A percentile compares a stretch with the other conserved stretches of the same genome.
Evolutionary conservation across 2,113 vertebrate species (phyloP).

Genomic region (Gymnobelideus leadbeateri): DNA sequence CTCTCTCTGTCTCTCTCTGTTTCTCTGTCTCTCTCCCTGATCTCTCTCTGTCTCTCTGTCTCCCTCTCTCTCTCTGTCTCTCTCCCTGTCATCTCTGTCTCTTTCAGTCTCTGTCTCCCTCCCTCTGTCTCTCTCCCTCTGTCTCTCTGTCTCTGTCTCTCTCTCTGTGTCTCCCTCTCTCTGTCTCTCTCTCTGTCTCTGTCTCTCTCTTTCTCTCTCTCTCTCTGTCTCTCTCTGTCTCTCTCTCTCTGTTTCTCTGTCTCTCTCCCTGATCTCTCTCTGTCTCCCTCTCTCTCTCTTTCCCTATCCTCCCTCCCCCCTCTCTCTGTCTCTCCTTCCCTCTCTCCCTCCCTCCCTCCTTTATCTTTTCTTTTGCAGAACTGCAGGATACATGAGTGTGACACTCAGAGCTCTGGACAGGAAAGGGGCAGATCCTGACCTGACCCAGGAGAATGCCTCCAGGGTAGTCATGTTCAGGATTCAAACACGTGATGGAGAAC

Average conservation of each 20-base stretch:
- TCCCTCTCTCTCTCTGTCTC: background rate
- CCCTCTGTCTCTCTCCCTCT: background rate
- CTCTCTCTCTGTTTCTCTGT: no score
- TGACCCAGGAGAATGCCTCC: conserved; percentile 69
- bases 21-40: no score
- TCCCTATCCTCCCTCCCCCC: no score
- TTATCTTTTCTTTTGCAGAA: background rate
- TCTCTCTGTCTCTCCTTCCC: background rate
- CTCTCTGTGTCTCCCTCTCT: no score
- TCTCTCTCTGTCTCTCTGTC: background rate
- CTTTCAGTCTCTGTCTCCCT: no score
- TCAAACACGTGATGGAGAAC: conserved; percentile 76
- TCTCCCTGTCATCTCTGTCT: no score
- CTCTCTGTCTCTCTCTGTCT: no score
- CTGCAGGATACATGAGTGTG: background rate
- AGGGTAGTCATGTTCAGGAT: conserved; percentile 74
- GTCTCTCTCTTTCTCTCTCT: no score
- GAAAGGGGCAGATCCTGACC: conserved; percentile 68
- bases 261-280: no score
- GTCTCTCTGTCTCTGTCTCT: no score
- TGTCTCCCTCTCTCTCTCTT: no score
- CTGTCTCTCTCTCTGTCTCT: no score
- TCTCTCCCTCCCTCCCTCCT: background rate
- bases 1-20: background rate
- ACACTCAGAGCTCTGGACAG: fast-evolving